A percentile compares a stretch with the other conserved stretches of the same genome.
Evolutionary conservation across 2,888 invertebrate genomes (phyloP).

Genomic region (Nudaria mundana): DNA sequence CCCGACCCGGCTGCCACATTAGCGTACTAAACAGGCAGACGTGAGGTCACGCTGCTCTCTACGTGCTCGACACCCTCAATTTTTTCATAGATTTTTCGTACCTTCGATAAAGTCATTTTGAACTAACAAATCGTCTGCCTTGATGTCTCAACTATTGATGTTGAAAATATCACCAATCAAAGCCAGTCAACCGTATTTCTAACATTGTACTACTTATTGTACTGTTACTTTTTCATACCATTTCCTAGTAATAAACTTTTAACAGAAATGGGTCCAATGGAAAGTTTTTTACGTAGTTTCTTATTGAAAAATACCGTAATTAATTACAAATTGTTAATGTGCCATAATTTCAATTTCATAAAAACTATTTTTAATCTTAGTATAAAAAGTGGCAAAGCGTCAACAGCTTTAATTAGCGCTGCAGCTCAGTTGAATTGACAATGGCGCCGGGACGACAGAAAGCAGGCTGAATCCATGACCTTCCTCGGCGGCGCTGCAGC

Average conservation of each 20-base stretch:
- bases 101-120: slow-evolving; percentile 10
- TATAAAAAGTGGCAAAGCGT: slow-evolving; percentile 59
- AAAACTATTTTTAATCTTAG: slow-evolving; percentile 46
- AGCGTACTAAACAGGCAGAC: slow-evolving; percentile 62
- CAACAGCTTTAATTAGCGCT: slow-evolving; percentile 78
- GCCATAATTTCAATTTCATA: slow-evolving; percentile 35
- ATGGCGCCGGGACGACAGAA: slow-evolving; percentile 73
- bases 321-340: too few relatives aligned
- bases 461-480: slow-evolving; percentile 78
- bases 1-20: slow-evolving; percentile 44
- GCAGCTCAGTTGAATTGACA: slow-evolving; percentile 74
- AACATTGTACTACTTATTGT: too few relatives aligned
- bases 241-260: too few relatives aligned
- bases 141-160: slow-evolving; percentile 4
- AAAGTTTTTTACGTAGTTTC: too few relatives aligned
- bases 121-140: slow-evolving; percentile 5
- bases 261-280: too few relatives aligned
- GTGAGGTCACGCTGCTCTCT: slow-evolving; percentile 45
- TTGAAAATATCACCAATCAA: not conserved
- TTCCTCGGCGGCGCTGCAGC: slow-evolving; percentile 76
- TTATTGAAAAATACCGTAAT: slow-evolving; percentile 2
- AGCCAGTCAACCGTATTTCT: too few relatives aligned
- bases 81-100: slow-evolving; percentile 14
- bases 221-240: too few relatives aligned
- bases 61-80: slow-evolving; percentile 25